Conservation (phyloP, 2,888 invertebrate species). For the Neoaliturus tenellus region DNA sequence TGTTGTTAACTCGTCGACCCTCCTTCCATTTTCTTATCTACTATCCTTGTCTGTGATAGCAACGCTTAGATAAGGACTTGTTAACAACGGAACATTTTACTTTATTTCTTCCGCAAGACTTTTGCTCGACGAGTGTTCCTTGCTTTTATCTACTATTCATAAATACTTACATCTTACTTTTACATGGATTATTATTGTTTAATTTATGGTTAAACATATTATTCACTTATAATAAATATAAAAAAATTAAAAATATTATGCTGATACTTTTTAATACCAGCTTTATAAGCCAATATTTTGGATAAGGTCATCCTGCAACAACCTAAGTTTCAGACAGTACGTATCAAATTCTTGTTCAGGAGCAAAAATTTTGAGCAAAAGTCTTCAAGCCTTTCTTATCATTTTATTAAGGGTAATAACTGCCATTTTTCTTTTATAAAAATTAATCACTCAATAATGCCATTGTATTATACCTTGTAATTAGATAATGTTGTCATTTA, state of each 20-base stretch:
- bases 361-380: not conserved
- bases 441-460: constrained; percentile 25
- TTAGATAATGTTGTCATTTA: constrained; percentile 36
- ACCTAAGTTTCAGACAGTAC: too few species aligned
- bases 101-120: constrained; percentile 15
- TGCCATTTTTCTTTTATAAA: constrained; percentile 57
- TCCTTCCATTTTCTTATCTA: constrained; percentile 56
- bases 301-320: too few species aligned
- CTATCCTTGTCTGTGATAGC: constrained; percentile 56
- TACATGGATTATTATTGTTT: too few species aligned
- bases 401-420: constrained; percentile 42
- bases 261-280: too few species aligned
- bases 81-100: constrained; percentile 42
- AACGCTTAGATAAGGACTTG: constrained; percentile 48
- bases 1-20: constrained; percentile 44
- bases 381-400: constrained; percentile 26
- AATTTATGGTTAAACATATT: too few species aligned
- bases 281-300: too few species aligned
- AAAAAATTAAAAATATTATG: too few species aligned
- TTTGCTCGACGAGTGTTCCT: constrained; percentile 15
- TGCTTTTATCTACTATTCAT: not conserved
- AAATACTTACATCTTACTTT: too few species aligned
- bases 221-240: too few species aligned
- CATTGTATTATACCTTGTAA: constrained; percentile 47
- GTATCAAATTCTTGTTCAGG: too few species aligned